Conservation (phyloP, 2,888 invertebrate species). For the Orchestes rusci region DNA sequence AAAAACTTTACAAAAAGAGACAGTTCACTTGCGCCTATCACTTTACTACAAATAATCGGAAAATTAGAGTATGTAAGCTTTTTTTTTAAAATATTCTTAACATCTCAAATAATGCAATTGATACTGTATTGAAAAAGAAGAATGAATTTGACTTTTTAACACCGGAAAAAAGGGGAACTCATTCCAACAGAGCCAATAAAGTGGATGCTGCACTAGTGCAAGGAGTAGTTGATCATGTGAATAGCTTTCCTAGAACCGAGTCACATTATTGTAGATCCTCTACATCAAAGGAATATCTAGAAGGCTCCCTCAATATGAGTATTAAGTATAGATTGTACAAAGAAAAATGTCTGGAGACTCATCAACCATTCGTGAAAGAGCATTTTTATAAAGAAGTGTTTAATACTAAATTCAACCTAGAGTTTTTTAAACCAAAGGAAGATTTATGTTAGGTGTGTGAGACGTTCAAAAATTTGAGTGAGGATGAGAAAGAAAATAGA, state of each 20-base stretch:
- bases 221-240: conserved; percentile 4
- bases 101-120: conserved; percentile 2
- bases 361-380: not conserved
- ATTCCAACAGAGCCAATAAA: conserved; percentile 3
- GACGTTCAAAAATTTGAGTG: conserved; percentile 1
- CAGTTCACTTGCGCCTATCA: conserved; percentile 6
- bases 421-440: conserved; percentile 5
- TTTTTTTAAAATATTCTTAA: not conserved
- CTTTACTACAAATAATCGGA: conserved; percentile 1
- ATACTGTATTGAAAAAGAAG: conserved; percentile 3
- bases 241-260: conserved; percentile 3
- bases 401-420: conserved; percentile 3
- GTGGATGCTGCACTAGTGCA: not conserved
- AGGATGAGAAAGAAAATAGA: not conserved
- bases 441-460: conserved; percentile 1
- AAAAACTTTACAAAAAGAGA: not conserved
- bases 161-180: conserved; percentile 4
- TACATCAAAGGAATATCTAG: not conserved
- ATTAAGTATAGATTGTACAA: conserved; percentile 5
- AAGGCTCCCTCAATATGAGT: not conserved
- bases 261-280: conserved; percentile 1
- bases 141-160: conserved; percentile 1
- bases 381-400: conserved; percentile 1
- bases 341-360: not conserved
- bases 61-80: conserved; percentile 6